Evolutionary conservation across 2,113 vertebrate genomes (phyloP), one percentile per base, ranked within the genome.

Genomic region (Eonycteris spelaea): DNA sequence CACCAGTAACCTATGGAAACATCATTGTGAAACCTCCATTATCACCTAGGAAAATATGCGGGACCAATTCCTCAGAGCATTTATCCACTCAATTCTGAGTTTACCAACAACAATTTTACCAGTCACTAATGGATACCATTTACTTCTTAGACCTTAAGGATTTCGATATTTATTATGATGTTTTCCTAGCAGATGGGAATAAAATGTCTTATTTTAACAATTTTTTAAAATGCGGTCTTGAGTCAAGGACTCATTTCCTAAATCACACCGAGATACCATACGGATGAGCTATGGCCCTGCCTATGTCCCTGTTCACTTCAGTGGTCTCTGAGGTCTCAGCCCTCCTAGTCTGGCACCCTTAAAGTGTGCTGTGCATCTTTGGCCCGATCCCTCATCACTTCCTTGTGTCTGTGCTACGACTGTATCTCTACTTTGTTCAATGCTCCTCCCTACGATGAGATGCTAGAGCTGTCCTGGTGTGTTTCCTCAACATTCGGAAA

Each of bases 1-100:
- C 28, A 40, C 13, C 11, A 35, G 4, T 5, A 38, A 16, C 38
- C n/a, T 35, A 0, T 24, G 6, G 2, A 80, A 26, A 0, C 13
- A 7, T 28, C 7, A 43, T 11, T 8, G 8, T 1, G 61, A 19
- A 61, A 48, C 5, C 12, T 57, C 7, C 1, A 53, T 13, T 18
- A 82, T 7, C 3, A 30, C 16, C 22, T 74, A 21, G 3, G 3
- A 3, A 84, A 90, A 40, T 79, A 91, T 16, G 38, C 55, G 9
- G 10, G 53, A 59, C 6, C 15, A 73, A 16, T 70, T 12, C 40
- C 26, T 83, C 30, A 70, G 18, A 33, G 43, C 3, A 70, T 11
- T 19, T 10, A 10, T 48, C 12, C 11, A 22, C 13, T 35, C 24
- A 43, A 16, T 57, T 85, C 28, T 40, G 48, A 90, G 35, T 22